Conservation (phyloP, 1,140 invertebrate species). For the Sitobion miscanthi region DNA sequence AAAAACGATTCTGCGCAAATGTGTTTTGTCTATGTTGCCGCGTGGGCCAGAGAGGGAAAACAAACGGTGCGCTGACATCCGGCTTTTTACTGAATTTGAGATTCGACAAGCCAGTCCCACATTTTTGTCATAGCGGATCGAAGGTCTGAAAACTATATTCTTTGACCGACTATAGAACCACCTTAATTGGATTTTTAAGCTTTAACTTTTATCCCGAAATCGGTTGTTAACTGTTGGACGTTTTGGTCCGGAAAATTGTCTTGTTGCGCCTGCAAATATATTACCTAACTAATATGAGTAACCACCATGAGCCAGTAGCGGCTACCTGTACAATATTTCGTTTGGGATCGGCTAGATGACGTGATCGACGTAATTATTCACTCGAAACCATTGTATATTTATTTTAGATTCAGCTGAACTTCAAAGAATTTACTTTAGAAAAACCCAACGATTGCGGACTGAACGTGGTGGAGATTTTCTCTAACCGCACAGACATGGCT, state of each 20-base stretch:
- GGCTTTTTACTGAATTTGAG: neutral
- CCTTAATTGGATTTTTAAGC: neutral
- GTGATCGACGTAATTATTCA: neutral
- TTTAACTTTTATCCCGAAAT: neutral
- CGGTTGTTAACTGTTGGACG: neutral
- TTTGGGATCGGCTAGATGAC: neutral
- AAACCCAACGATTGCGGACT: constrained; percentile 83
- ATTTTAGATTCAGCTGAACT: constrained; percentile 76
- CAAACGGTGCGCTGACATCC: too few species aligned
- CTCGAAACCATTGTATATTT: neutral
- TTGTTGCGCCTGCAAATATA: neutral
- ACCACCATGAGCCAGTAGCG: too few species aligned
- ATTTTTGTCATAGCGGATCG: neutral
- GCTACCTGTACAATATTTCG: neutral
- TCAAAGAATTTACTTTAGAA: constrained; percentile 71
- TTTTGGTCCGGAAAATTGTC: neutral
- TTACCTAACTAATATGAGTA: too few species aligned
- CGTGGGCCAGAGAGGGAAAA: too few species aligned
- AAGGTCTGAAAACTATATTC: neutral
- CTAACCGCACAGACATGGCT: constrained; percentile 70
- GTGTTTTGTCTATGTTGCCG: too few species aligned
- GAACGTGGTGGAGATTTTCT: constrained; percentile 82
- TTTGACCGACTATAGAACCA: neutral
- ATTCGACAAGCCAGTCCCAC: neutral
- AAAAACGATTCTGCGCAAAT: too few species aligned